Conservation (phyloP, 2,113 vertebrate genomes). For the Oryzias celebensis region DNA sequence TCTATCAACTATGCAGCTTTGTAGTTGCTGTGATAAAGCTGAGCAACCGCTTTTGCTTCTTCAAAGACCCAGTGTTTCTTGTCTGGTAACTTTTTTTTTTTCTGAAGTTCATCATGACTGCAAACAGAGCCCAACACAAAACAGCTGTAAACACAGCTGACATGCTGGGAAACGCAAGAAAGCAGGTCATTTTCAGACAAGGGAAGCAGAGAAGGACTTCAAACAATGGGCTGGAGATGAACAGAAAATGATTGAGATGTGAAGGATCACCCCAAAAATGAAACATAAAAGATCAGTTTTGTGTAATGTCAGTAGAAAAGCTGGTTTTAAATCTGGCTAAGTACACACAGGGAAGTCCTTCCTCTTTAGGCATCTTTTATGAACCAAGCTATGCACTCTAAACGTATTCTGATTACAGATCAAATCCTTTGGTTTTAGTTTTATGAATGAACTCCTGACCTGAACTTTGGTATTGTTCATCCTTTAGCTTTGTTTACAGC, state of each 20-base stretch:
- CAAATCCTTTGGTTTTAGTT: slow-evolving; percentile 61
- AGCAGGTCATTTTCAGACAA: slow-evolving; percentile 48
- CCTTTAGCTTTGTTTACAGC: slow-evolving; percentile 27
- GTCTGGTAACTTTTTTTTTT: slow-evolving; percentile 45
- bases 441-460: slow-evolving; percentile 63
- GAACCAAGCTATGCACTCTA: slow-evolving; percentile 53
- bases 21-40: too few species aligned
- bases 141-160: slow-evolving; percentile 44
- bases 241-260: slow-evolving; percentile 41
- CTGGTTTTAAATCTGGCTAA: slow-evolving; percentile 47
- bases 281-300: slow-evolving; percentile 45
- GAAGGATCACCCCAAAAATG: slow-evolving; percentile 5
- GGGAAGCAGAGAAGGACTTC: slow-evolving; percentile 53
- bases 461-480: slow-evolving; percentile 29
- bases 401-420: slow-evolving; percentile 56
- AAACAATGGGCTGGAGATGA: slow-evolving; percentile 44
- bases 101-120: slow-evolving; percentile 22
- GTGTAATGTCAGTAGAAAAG: slow-evolving; percentile 51
- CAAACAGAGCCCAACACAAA: slow-evolving; percentile 28
- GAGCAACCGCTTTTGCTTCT: neutral
- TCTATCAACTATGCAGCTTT: too few species aligned
- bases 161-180: slow-evolving; percentile 43
- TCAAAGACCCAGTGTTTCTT: slow-evolving; percentile 19
- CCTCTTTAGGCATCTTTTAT: slow-evolving; percentile 53
- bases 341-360: slow-evolving; percentile 40